Evolutionary conservation across 37 sponge, comb jelly and placozoan species (phyloP).

Genomic region (Agelas oroides): DNA sequence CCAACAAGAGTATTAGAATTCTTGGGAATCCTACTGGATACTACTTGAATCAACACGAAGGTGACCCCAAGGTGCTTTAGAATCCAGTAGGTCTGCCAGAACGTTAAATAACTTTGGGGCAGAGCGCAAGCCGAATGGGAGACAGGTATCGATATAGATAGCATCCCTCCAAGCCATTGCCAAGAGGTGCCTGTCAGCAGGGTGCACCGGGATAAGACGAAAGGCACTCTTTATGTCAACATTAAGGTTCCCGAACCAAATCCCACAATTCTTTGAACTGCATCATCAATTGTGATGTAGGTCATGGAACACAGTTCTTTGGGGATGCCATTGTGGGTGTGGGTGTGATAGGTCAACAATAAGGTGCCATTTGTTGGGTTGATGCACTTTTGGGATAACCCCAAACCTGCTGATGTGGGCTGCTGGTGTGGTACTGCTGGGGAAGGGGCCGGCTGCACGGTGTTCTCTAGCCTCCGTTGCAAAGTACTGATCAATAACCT

Average conservation of each 20-base stretch:
- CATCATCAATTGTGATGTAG: conserved; percentile 18
- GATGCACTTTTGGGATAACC: conserved; percentile 11
- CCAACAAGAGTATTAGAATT: conserved; percentile 19
- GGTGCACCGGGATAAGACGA: conserved; percentile 42
- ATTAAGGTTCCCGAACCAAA: conserved; percentile 4
- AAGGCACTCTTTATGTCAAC: conserved; percentile 23
- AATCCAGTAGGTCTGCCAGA: conserved; percentile 36
- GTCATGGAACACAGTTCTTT: not conserved
- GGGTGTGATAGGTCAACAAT: conserved; percentile 39
- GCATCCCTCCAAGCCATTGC: conserved; percentile 36
- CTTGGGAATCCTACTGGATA: conserved; percentile 42
- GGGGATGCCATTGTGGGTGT: not conserved
- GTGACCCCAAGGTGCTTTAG: not conserved
- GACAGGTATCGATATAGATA: conserved; percentile 32
- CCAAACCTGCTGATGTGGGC: conserved; percentile 5
- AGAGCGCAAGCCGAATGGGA: conserved; percentile 51
- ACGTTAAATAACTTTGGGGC: conserved; percentile 46
- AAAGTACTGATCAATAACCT: not conserved
- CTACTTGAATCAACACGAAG: conserved; percentile 40
- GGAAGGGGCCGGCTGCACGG: not conserved
- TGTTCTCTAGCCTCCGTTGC: not conserved
- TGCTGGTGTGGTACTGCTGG: not conserved
- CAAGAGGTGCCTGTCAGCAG: conserved; percentile 34
- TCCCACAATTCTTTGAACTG: not conserved
- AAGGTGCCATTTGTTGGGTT: conserved; percentile 19